Percentiles rank a stretch among this genome's conserved stretches.
phyloP scores from a whole-genome alignment of 2,797 vertebrate species.

The Pipistrellus nathusii region DNA sequence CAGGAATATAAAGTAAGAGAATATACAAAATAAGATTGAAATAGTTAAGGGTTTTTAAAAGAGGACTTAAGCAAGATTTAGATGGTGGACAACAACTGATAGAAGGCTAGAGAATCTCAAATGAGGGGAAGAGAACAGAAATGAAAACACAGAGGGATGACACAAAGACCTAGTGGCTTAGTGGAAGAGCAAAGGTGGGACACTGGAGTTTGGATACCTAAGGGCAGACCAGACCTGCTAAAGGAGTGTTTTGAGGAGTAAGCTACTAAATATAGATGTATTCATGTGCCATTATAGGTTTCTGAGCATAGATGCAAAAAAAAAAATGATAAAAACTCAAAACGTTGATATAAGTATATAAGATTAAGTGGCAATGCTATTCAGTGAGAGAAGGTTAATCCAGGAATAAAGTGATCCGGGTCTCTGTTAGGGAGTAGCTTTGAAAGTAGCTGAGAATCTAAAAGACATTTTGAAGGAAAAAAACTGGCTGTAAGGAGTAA shows the following conservation, averaged over 20 bases:
- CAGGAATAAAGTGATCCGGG: slow-evolving; percentile 5
- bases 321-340: slow-evolving; percentile 25
- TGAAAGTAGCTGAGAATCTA: neutral
- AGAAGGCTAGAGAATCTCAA: neutral
- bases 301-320: slow-evolving; percentile 14
- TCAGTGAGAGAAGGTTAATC: neutral
- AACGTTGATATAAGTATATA: neutral
- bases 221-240: neutral
- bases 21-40: slow-evolving; percentile 32
- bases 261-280: slow-evolving; percentile 6
- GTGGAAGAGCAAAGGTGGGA: neutral
- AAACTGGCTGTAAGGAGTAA: slow-evolving; percentile 25
- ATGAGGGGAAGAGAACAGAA: neutral
- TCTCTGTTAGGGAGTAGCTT: neutral
- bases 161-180: neutral
- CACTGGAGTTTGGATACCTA: neutral
- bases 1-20: neutral
- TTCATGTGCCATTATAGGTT: neutral
- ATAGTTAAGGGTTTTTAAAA: slow-evolving; percentile 43
- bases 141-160: neutral
- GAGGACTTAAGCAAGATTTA: slow-evolving; percentile 21
- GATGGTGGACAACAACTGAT: neutral
- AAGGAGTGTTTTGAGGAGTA: neutral
- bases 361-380: neutral
- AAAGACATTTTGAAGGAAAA: slow-evolving; percentile 48